Evolutionary conservation across 2,888 invertebrate genomes (phyloP).

Genomic region (Bellardia pandia): DNA sequence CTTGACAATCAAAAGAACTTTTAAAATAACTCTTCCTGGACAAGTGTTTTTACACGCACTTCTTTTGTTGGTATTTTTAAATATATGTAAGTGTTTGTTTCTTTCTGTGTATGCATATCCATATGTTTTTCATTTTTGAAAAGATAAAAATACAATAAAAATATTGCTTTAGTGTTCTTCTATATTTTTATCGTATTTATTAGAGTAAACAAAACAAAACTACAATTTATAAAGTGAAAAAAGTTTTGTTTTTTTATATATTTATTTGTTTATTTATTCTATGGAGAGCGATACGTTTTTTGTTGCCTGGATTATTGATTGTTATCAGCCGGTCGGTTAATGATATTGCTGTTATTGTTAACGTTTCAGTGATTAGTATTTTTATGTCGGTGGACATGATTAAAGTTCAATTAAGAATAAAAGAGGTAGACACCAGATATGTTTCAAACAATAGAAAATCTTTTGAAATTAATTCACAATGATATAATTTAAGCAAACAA

Average conservation of each 20-base stretch:
- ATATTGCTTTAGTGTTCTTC: not conserved
- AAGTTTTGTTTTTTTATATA: not conserved
- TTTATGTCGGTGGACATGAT: slow-evolving; percentile 13
- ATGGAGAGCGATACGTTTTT: slow-evolving; percentile 5
- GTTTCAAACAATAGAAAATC: not conserved
- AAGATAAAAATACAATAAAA: not conserved
- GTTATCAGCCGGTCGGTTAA: slow-evolving; percentile 48
- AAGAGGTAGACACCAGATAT: not conserved
- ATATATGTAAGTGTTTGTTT: not conserved
- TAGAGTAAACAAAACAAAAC: slow-evolving; percentile 41
- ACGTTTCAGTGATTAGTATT: not conserved
- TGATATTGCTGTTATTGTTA: not conserved
- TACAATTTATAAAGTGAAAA: slow-evolving; percentile 37
- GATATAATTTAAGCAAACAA: no score
- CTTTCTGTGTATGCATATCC: not conserved
- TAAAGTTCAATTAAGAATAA: not conserved
- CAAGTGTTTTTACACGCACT: slow-evolving; percentile 31
- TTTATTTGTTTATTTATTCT: slow-evolving; percentile 21
- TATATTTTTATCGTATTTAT: slow-evolving; percentile 20
- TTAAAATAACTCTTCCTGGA: slow-evolving; percentile 23
- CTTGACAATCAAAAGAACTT: not conserved
- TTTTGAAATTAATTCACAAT: not conserved
- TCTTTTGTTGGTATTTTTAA: not conserved
- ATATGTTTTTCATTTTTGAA: slow-evolving; percentile 24
- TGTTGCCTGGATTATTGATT: slow-evolving; percentile 22